Conservation (phyloP, 2,113 vertebrate species). For the Anas platyrhynchos region DNA sequence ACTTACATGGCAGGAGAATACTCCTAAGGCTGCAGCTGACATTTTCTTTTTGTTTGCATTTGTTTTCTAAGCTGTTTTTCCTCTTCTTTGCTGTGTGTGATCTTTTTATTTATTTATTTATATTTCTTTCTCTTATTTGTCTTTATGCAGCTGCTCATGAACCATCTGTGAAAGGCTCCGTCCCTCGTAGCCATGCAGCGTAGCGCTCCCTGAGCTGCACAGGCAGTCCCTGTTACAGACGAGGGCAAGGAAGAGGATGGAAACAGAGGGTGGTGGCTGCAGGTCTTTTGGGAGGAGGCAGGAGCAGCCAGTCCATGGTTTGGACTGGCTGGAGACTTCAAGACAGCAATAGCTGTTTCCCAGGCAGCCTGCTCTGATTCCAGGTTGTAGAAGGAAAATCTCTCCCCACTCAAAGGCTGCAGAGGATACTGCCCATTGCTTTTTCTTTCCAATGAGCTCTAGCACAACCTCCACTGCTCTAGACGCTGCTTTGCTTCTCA, state of each 20-base stretch:
- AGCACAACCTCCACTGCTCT: not conserved
- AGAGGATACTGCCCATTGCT: not conserved
- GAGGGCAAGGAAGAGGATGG: not conserved
- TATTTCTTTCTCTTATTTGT: not conserved
- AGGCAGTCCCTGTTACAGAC: not conserved
- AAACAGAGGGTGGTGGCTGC: not conserved
- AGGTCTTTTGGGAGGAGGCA: not conserved
- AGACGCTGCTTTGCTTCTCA: not conserved
- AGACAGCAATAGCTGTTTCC: fast-evolving
- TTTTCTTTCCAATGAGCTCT: not conserved
- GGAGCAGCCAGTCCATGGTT: not conserved
- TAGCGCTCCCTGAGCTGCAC: not conserved
- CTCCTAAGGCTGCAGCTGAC: not conserved
- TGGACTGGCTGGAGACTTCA: not conserved
- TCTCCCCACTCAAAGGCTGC: fast-evolving
- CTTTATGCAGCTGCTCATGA: not conserved
- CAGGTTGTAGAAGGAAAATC: not conserved
- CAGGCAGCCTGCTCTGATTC: not conserved
- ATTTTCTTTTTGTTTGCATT: not conserved
- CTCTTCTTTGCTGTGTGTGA: not conserved
- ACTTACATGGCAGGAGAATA: not conserved
- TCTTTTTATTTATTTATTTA: too few species aligned
- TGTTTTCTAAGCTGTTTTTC: not conserved
- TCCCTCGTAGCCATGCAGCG: not conserved
- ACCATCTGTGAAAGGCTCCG: not conserved